These are phyloP conservation scores for Oasisia sp. DNA, from an alignment of 2,888 invertebrate species.

Conservation along the genomic window DNA sequence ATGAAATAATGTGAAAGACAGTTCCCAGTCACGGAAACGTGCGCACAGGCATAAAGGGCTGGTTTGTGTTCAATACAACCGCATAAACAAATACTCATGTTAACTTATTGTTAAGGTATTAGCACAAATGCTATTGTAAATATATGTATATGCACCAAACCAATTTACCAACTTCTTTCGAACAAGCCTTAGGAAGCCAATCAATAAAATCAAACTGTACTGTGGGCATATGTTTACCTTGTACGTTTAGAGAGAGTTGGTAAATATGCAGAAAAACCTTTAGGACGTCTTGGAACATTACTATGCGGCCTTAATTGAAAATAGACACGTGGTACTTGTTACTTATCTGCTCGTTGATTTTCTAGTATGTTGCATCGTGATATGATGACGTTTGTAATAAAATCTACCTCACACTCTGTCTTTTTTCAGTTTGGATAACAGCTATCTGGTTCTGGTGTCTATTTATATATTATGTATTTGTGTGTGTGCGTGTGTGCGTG, in stretches of 20 bases:
- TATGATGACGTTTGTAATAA: conserved; percentile 7
- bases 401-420: not conserved
- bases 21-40: not conserved
- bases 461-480: too few relatives aligned
- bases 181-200: not conserved
- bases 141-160: not conserved
- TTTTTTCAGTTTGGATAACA: too few relatives aligned
- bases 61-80: not conserved
- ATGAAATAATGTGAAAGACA: too few relatives aligned
- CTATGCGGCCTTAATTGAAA: not conserved
- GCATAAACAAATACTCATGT: not conserved
- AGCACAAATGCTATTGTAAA: not conserved
- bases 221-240: not conserved
- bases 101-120: not conserved
- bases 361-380: not conserved
- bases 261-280: not conserved
- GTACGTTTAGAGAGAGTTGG: not conserved
- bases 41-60: too few relatives aligned
- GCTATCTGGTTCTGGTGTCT: too few relatives aligned
- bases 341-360: not conserved
- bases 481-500: too few relatives aligned
- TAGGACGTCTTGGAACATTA: not conserved
- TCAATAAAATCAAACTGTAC: not conserved
- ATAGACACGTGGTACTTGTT: not conserved
- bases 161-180: not conserved